A percentile compares a stretch with the other conserved stretches of the same genome.
These are phyloP conservation scores for Ancistrus triradiatus DNA, from an alignment of 2,113 vertebrate genomes.

Conservation along the genomic window DNA sequence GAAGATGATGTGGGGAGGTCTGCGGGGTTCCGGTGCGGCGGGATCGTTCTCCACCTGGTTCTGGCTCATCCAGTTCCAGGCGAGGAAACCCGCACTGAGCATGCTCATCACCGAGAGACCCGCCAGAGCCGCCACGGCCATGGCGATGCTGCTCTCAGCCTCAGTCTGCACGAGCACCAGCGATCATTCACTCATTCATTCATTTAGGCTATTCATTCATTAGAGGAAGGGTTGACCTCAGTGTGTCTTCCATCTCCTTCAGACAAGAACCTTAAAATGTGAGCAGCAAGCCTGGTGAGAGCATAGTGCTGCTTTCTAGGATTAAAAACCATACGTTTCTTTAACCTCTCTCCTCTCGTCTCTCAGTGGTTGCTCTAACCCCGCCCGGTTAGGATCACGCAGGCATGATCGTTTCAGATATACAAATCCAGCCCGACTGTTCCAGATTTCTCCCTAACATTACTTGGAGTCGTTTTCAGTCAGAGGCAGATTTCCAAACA, in stretches of 20 bases:
- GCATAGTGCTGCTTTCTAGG: slow-evolving; percentile 36
- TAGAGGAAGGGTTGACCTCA: too few relatives aligned
- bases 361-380: slow-evolving; percentile 46
- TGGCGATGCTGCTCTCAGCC: slow-evolving; percentile 39
- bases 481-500: neutral
- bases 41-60: slow-evolving; percentile 76
- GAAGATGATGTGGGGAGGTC: slow-evolving; percentile 88
- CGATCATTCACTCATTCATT: neutral
- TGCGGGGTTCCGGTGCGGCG: slow-evolving; percentile 48
- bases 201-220: too few relatives aligned
- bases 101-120: slow-evolving; percentile 90
- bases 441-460: neutral
- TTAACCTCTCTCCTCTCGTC: slow-evolving; percentile 42
- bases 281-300: neutral
- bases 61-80: slow-evolving; percentile 88
- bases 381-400: slow-evolving; percentile 51
- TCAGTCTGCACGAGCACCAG: neutral
- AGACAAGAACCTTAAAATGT: neutral
- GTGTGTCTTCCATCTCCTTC: too few relatives aligned
- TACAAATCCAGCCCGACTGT: neutral
- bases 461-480: neutral
- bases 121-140: slow-evolving; percentile 82
- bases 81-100: slow-evolving; percentile 90
- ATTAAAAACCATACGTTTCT: slow-evolving; percentile 35
- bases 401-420: neutral